A percentile compares a stretch with the other conserved stretches of the same genome.
These are phyloP conservation scores for Sturmia bella DNA, from an alignment of 2,888 invertebrate genomes.

Conservation along the genomic window DNA sequence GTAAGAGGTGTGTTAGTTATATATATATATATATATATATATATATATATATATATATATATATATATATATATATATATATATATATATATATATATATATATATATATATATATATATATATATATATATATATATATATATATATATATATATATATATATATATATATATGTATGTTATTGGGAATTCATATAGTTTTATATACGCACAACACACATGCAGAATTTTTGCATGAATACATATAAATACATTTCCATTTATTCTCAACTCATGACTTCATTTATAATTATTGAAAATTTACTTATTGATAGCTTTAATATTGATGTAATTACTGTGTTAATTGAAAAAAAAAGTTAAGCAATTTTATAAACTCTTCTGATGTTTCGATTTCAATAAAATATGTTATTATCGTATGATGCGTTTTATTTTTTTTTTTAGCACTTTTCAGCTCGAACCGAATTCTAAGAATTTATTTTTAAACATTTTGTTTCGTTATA, in stretches of 20 bases:
- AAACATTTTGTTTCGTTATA: too few relatives aligned
- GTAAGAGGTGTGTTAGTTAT: constrained; percentile 2
- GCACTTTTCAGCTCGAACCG: background rate
- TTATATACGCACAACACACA: background rate
- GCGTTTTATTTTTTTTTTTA: background rate
- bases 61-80: too few relatives aligned
- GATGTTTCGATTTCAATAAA: too few relatives aligned
- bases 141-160: too few relatives aligned
- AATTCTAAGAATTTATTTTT: constrained; percentile 8
- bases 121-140: too few relatives aligned
- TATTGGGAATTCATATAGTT: background rate
- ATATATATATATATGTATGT: background rate
- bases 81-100: too few relatives aligned
- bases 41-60: too few relatives aligned
- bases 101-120: too few relatives aligned
- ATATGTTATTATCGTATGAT: too few relatives aligned
- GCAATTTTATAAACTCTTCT: too few relatives aligned
- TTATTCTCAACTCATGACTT: background rate
- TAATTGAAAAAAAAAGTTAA: too few relatives aligned
- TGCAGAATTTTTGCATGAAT: background rate
- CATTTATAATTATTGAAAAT: constrained; percentile 20
- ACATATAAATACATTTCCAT: constrained; percentile 26
- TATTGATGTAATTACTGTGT: too few relatives aligned
- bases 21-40: background rate
- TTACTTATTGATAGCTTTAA: constrained; percentile 13